Evolutionary conservation across 2,113 vertebrate genomes (phyloP).

Genomic region (Pongo abelii): DNA sequence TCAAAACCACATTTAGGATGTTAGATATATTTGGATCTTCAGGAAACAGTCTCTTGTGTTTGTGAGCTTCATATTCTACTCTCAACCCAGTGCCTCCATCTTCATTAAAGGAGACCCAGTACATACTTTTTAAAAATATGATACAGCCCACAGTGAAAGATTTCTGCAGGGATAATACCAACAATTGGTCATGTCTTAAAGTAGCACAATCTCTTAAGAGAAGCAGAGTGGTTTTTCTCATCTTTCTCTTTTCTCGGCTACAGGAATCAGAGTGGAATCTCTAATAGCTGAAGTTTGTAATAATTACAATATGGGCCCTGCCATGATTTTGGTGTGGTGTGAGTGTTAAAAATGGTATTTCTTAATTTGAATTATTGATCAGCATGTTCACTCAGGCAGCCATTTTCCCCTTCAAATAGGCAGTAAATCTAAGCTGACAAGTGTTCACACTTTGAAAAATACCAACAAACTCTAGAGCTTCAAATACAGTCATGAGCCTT

Average conservation of each 20-base stretch:
- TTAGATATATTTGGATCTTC: constrained; percentile 52
- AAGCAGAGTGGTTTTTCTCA: constrained; percentile 42
- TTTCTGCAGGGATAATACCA: constrained; percentile 27
- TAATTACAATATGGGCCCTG: constrained; percentile 79
- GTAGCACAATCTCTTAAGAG: constrained; percentile 33
- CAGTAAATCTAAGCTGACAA: constrained; percentile 84
- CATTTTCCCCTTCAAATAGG: constrained; percentile 81
- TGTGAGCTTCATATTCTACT: constrained; percentile 12
- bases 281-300: constrained; percentile 77
- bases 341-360: constrained; percentile 83
- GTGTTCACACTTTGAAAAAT: constrained; percentile 81
- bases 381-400: constrained; percentile 79
- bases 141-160: neutral
- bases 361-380: constrained; percentile 88
- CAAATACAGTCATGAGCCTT: constrained; percentile 51
- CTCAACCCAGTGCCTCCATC: constrained; percentile 31
- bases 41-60: constrained; percentile 56
- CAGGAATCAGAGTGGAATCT: constrained; percentile 61
- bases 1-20: constrained; percentile 66
- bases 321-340: constrained; percentile 77
- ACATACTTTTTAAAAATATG: neutral
- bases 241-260: constrained; percentile 60
- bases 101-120: constrained; percentile 59
- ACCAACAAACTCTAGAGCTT: constrained; percentile 81
- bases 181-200: constrained; percentile 59